phyloP scores from a whole-genome alignment of 2,888 invertebrate genomes.

The Erannis defoliaria region DNA sequence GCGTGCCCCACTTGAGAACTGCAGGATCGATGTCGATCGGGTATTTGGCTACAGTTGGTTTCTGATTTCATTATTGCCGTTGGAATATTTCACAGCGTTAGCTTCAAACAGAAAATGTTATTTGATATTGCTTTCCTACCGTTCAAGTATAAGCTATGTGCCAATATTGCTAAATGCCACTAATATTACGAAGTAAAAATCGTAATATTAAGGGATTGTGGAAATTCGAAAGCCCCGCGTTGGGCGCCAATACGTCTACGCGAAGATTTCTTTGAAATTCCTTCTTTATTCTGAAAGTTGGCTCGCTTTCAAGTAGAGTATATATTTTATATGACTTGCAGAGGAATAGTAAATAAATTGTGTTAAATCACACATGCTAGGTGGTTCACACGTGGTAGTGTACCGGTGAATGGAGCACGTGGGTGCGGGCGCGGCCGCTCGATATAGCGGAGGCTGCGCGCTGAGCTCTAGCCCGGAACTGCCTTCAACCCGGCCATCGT shows the following conservation, averaged over 20 bases:
- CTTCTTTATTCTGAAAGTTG: slow-evolving; percentile 25
- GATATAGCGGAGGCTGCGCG: slow-evolving; percentile 79
- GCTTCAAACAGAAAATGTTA: slow-evolving; percentile 1
- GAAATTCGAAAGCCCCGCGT: slow-evolving; percentile 31
- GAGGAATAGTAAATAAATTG: slow-evolving; percentile 33
- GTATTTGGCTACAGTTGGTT: slow-evolving; percentile 51
- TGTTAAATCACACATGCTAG: slow-evolving; percentile 47
- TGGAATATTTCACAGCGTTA: slow-evolving; percentile 24
- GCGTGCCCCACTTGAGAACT: slow-evolving; percentile 48
- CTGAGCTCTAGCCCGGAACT: slow-evolving; percentile 65
- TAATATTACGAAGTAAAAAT: slow-evolving; percentile 12
- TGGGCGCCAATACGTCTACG: slow-evolving; percentile 50
- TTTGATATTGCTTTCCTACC: slow-evolving; percentile 4
- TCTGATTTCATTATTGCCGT: slow-evolving; percentile 44
- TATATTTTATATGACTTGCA: slow-evolving; percentile 28
- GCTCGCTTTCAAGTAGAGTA: slow-evolving; percentile 36
- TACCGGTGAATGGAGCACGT: slow-evolving; percentile 75
- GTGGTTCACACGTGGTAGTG: slow-evolving; percentile 59
- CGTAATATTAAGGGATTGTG: slow-evolving; percentile 6
- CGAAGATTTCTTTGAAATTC: slow-evolving; percentile 23
- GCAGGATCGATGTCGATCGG: slow-evolving; percentile 44
- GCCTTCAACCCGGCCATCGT: slow-evolving; percentile 55
- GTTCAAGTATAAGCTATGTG: slow-evolving; percentile 2
- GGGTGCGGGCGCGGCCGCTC: slow-evolving; percentile 75
- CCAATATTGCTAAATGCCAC: slow-evolving; percentile 26